Evolutionary conservation across 2,113 vertebrate species (phyloP), one percentile per base, ranked within the genome.

Genomic region (Morone saxatilis): DNA sequence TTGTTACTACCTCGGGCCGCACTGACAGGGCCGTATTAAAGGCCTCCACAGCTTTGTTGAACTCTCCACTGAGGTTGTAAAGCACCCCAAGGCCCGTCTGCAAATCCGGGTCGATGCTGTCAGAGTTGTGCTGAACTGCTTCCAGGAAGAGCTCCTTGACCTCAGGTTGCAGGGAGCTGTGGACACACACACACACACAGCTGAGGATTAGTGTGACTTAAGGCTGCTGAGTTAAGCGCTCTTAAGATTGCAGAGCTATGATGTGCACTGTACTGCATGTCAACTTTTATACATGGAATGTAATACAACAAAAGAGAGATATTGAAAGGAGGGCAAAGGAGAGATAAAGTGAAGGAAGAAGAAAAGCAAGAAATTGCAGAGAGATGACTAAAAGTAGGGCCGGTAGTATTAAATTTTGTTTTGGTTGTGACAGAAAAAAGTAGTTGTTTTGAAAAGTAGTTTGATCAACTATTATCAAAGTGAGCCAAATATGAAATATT

Each of bases 51-150:
- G 98, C 98, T 96, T 97, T 96, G 91, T 97, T 97, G 91, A 98
- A 99, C 95, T 99, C 98, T 70, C 96, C 96, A 4, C 97, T 99
- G 92, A 99, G 94, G 87, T 99, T 99, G 92, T 97, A 99, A 48
- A 99, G 96, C 13, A 99, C 98, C 11, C 98, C 98, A 4, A 99
- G 96, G 60, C 98, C 98, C 0, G 98, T 99, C 95, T 99, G 98
- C 76, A 99, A 95, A 93, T 99, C 98, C 5, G 98, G 97, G 87
- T 99, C 97, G 16, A 99, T 96, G 89, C 92, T 86, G 57, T 99
- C 97, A 36, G 96, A 96, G 66, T 97, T 99, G 90, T 98, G 96
- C 89, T 97, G 97, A 77, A 95, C 97, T 36, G 97, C 97, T 85
- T 99, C 98, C 92, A 99, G 94, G 82, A 97, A 99, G 62, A 99